Conservation (phyloP, 2,797 vertebrate genomes). For the Mormyrops boulengeri region DNA sequence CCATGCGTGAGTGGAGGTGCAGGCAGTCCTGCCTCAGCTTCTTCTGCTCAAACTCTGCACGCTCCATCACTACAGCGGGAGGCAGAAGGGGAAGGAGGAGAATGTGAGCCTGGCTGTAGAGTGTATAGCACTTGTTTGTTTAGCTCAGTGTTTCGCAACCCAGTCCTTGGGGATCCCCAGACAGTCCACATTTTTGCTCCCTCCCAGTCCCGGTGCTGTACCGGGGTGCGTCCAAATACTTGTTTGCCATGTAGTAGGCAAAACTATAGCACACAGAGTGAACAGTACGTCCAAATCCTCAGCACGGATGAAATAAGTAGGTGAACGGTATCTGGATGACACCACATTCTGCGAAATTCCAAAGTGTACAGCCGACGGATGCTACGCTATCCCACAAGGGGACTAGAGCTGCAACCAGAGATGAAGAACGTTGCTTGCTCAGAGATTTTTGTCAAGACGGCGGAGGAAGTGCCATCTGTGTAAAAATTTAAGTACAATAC, state of each 20-base stretch:
- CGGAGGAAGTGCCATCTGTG: not conserved
- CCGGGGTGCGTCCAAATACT: not conserved
- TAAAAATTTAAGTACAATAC: not conserved
- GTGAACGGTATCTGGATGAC: not conserved
- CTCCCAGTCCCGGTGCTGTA: not conserved
- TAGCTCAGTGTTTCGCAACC: not conserved
- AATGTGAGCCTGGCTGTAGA: not conserved
- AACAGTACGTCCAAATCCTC: not conserved
- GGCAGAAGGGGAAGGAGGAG: not conserved
- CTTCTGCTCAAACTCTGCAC: constrained; percentile 65
- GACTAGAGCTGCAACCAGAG: not conserved
- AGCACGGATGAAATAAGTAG: not conserved
- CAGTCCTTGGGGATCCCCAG: not conserved
- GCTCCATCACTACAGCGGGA: constrained; percentile 56
- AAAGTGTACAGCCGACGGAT: not conserved
- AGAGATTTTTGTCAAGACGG: not conserved
- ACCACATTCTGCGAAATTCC: not conserved
- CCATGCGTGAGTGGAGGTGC: constrained; percentile 75
- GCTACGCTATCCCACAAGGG: not conserved
- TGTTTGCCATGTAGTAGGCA: not conserved
- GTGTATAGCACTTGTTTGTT: not conserved
- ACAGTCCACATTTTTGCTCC: not conserved
- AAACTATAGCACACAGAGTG: not conserved
- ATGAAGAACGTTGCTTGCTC: not conserved
- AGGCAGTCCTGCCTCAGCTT: constrained; percentile 69